Base-by-base conservation (phyloP, 2,888 invertebrate genomes). In the Mesorhabditis spiculigera region DNA sequence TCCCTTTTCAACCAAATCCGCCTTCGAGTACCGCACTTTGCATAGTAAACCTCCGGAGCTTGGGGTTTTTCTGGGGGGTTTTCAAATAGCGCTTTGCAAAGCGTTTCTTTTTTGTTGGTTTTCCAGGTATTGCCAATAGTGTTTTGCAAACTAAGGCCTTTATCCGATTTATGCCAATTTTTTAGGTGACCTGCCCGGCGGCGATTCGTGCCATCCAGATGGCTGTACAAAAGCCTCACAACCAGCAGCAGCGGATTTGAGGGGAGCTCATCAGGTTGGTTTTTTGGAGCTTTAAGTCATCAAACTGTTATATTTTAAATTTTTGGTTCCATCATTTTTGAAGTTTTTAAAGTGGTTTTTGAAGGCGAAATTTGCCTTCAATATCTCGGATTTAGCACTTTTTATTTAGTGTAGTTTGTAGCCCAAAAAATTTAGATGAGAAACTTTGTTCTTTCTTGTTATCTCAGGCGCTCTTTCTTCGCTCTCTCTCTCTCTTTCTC, bases 131-230 rank as follows among this genome's bases (percentile, higher is more conserved):
- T 28, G 1, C 28, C 28, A 28, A 28, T 28, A 28, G 28, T 28
- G 28, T 28, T 28, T 28, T 28, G 28, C 28, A 28, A 28, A n/a
- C n/a, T n/a, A n/a, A 28, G 28, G 28, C 28, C 28, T 1, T 28
- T 28, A 28, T 28, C 28, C 28, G 28, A 28, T 28, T 28, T 28
- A 28, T 28, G 28, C 1, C 28, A 28, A 28, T 67, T 72, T 70
- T 58, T 70, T 67, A n/a, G 70, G 68, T 41, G 70, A 72, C 10
- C 62, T 78, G 68, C 74, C 77, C 71, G 83, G 83, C 66, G 83
- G 83, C 62, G 83, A 83, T 64, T 76, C 81, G 13, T 83, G 83
- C 70, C 83, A 83, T 70, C 80, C 79, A 28, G 83, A 81, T 66
- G 73, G 73, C 13, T 81, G 81, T 65, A 74, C 72, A 43, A 68